Evolutionary conservation across 2,113 vertebrate genomes (phyloP).

Genomic region (Carassius auratus): DNA sequence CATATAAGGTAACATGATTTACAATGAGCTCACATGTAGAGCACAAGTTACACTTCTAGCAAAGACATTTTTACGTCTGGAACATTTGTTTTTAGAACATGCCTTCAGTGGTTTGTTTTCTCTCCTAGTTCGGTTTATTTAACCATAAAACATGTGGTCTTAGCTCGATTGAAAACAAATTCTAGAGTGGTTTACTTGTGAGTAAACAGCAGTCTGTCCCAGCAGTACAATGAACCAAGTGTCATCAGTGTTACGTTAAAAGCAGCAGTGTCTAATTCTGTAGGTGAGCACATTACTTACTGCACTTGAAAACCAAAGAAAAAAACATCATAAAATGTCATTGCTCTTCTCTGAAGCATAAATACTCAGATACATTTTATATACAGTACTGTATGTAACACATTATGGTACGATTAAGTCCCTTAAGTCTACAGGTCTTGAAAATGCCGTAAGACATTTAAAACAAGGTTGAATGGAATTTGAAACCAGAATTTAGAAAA

Average conservation of each 20-base stretch:
- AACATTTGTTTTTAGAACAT: neutral
- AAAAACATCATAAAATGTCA: neutral
- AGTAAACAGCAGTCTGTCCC: neutral
- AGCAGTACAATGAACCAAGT: neutral
- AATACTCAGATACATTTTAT: neutral
- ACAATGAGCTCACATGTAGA: neutral
- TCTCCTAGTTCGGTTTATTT: neutral
- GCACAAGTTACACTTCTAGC: neutral
- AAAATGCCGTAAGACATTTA: neutral
- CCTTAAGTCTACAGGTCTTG: neutral
- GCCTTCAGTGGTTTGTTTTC: neutral
- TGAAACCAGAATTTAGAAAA: neutral
- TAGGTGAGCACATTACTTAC: neutral
- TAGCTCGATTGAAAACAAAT: neutral
- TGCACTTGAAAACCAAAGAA: neutral
- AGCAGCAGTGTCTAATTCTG: neutral
- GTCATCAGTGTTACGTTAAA: neutral
- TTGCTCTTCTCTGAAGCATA: neutral
- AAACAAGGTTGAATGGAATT: neutral
- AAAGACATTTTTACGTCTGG: neutral
- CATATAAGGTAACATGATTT: neutral
- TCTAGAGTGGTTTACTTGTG: neutral
- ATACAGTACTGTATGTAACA: neutral
- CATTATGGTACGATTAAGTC: neutral
- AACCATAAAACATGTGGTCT: neutral